Base-by-base conservation (phyloP, 2,797 vertebrate genomes). In the Dicrostonyx torquatus region DNA sequence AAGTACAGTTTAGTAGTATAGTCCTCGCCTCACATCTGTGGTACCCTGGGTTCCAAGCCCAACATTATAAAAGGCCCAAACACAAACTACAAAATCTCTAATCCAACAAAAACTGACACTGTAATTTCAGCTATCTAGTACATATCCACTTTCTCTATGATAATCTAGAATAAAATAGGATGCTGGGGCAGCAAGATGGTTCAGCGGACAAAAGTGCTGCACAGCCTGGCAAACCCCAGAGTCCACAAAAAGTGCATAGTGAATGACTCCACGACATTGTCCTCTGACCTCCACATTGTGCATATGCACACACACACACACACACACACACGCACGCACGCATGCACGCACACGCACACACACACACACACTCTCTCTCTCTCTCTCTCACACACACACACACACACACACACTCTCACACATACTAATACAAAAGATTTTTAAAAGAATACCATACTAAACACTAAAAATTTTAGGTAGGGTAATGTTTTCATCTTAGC, bases 91-190 rank as follows among this genome's bases (percentile, higher is more conserved):
- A 75, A 62, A 43, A 73, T 40, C 85, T 75, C 66, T 29, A 58
- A 31, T 75, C 31, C 72, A 72, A 53, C n/a, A 80, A 64, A 85
- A 78, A 12, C 4, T 31, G 87, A 58, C 13, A 94, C 3, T n/a
- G 26, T 34, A 64, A 87, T 77, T 90, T 91, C n/a, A 94, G 64
- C 68, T 80, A 83, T 87, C 60, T 2, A n/a, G 37, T 70, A 76
- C 1, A 87, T 2, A 45, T 40, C 73, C 95, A 73, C 80, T 89
- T 48, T 79, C 43, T 90, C 80, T 73, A 86, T 53, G 80, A 90
- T 62, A 73, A 37, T 82, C 83, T 70, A 64, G 78, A 90, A 89
- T 78, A 95, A 94, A 80, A 83, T 55, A 82, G 5, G 13, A 48
- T 22, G 43, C 43, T 64, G 15, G 29, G 43, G 62, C 11, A 68